Base-by-base conservation (phyloP, 2,113 vertebrate genomes). In the Marmota monax region DNA sequence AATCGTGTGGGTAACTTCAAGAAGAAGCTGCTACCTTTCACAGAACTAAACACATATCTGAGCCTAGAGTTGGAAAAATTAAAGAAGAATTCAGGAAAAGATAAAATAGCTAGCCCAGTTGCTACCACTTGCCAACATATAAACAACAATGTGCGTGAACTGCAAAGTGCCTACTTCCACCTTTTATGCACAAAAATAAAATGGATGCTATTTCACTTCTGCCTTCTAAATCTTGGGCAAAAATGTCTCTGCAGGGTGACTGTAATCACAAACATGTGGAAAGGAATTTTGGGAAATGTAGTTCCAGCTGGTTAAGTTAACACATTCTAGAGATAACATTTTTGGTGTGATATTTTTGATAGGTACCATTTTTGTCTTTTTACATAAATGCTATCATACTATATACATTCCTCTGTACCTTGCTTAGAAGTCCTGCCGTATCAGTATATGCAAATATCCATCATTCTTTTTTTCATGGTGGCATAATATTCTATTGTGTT, bases 271-370 rank as follows among this genome's bases (percentile, higher is more conserved):
- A 65, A 34, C 3, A 27, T 32, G 39, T 16, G 42, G 39, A 80
- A 84, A 76, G 32, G 79, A 65, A 85, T 80, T 90, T 45, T 72
- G 25, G 90, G 82, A 67, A 87, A 91, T 84, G 53, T 25, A 93
- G 39, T 78, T 67, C 25, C 39, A 61, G 63, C 37, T 87, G 34
- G 73, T 86, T 37, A 65, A 74, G 12, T 45, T 63, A 82, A 73
- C 18, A 27, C 18, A 48, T 63, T 63, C n/a, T 56, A 65, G 12
- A 89, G 53, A 7, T 18, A 77, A 23, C 56, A 58, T 58, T 58
- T 23, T 58, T 58, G 56, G 20, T 84, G 11, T 69, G 61, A 63
- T 22, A 58, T 58, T 58, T 58, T 58, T 8, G 20, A 67, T 42
- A 45, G 27, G 39, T 70, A 70, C 17, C 14, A 69, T 53, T 78